phyloP scores from a whole-genome alignment of 2,113 vertebrate genomes.

The Apistogramma diplotaenia region DNA sequence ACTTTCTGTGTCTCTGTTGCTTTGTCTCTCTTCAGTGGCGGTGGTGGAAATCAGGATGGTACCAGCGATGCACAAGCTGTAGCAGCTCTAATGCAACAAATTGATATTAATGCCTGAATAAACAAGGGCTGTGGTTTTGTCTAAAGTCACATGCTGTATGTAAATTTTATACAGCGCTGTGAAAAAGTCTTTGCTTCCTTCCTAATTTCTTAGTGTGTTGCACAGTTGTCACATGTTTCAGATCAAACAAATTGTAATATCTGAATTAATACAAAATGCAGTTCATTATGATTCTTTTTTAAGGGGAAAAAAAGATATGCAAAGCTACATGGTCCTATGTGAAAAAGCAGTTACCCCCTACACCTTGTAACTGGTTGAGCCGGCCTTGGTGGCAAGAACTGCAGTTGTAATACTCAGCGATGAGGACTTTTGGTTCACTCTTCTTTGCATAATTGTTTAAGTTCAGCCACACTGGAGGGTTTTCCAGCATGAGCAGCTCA shows the following conservation, averaged over 20 bases:
- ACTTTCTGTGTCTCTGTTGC: constrained; percentile 1
- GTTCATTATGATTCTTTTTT: no score
- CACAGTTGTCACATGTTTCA: neutral
- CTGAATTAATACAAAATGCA: neutral
- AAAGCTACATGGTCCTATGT: no score
- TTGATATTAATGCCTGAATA: constrained; percentile 12
- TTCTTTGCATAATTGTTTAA: no score
- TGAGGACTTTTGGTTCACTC: no score
- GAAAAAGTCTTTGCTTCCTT: neutral
- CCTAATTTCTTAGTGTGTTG: neutral
- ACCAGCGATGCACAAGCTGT: neutral
- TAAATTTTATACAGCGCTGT: neutral
- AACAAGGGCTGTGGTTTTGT: neutral
- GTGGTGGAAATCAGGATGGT: neutral
- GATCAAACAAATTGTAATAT: neutral
- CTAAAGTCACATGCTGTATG: neutral
- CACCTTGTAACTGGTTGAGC: neutral
- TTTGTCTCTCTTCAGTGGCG: neutral
- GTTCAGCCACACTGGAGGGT: no score
- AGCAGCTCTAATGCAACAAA: constrained; percentile 13
- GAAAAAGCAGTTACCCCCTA: neutral
- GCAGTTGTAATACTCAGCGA: no score
- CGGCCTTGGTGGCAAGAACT: no score
- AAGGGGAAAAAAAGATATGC: no score
- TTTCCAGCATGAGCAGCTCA: no score